phyloP scores from a whole-genome alignment of 2,888 invertebrate genomes.

The Platycheirus rosarum region DNA sequence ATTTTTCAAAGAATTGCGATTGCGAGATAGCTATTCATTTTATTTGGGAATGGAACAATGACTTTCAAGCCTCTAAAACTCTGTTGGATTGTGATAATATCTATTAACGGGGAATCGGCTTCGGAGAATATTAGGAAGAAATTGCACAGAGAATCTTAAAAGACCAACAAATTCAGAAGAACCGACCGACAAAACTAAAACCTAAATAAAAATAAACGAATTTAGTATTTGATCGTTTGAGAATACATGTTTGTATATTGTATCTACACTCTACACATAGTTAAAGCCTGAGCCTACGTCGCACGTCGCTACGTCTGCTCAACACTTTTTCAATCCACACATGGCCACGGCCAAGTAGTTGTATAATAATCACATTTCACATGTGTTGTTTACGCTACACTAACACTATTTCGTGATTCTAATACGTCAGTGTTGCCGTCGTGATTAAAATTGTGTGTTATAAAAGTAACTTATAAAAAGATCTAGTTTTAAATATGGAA shows the following conservation, averaged over 20 bases:
- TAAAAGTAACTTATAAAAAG: too few relatives aligned
- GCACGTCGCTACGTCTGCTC: too few relatives aligned
- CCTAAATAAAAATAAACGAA: conserved; percentile 68
- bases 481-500: too few relatives aligned
- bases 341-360: too few relatives aligned
- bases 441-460: too few relatives aligned
- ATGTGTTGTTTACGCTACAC: too few relatives aligned
- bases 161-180: conserved; percentile 63
- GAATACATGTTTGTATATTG: conserved; percentile 50
- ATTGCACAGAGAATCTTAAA: conserved; percentile 28
- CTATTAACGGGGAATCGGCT: neutral
- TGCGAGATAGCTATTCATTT: conserved; percentile 44
- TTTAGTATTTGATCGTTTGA: conserved; percentile 56
- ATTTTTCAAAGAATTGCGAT: conserved; percentile 43
- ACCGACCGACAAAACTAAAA: conserved; percentile 57
- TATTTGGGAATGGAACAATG: neutral
- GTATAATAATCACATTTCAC: too few relatives aligned
- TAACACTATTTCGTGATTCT: too few relatives aligned
- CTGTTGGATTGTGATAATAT: neutral
- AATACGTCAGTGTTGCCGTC: too few relatives aligned
- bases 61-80: neutral
- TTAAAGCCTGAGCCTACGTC: too few relatives aligned
- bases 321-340: too few relatives aligned
- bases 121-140: conserved; percentile 5
- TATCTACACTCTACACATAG: conserved; percentile 18